phyloP scores from a whole-genome alignment of 2,113 vertebrate species.

The Diadophis punctatus region DNA sequence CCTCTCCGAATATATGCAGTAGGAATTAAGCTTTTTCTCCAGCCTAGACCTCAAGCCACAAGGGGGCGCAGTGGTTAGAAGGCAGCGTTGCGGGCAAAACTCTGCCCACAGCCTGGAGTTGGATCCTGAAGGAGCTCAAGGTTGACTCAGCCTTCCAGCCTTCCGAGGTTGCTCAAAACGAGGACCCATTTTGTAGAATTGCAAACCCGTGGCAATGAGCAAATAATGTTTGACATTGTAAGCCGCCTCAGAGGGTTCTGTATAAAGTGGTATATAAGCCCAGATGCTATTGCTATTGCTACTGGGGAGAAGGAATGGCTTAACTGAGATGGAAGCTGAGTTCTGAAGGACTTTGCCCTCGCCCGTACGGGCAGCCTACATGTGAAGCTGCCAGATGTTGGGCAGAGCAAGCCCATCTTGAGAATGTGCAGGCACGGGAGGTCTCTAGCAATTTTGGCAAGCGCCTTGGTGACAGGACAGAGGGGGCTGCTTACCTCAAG shows the following conservation, averaged over 20 bases:
- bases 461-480: fast-evolving
- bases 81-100: not conserved
- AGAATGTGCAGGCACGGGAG: not conserved
- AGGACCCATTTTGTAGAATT: too few relatives aligned
- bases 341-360: too few relatives aligned
- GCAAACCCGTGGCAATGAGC: not conserved
- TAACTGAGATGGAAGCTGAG: not conserved
- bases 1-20: conserved; percentile 35
- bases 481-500: not conserved
- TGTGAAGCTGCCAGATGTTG: not conserved
- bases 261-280: too few relatives aligned
- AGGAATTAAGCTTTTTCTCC: not conserved
- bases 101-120: not conserved
- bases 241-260: too few relatives aligned
- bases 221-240: too few relatives aligned
- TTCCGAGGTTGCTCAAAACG: not conserved
- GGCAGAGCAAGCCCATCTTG: conserved; percentile 5
- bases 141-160: not conserved
- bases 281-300: not conserved
- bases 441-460: not conserved
- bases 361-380: not conserved
- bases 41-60: not conserved
- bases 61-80: not conserved
- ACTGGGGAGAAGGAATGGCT: not conserved
- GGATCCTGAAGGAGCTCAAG: not conserved